Base-by-base conservation (phyloP, 2,113 vertebrate genomes). In the Siniperca knerii region DNA sequence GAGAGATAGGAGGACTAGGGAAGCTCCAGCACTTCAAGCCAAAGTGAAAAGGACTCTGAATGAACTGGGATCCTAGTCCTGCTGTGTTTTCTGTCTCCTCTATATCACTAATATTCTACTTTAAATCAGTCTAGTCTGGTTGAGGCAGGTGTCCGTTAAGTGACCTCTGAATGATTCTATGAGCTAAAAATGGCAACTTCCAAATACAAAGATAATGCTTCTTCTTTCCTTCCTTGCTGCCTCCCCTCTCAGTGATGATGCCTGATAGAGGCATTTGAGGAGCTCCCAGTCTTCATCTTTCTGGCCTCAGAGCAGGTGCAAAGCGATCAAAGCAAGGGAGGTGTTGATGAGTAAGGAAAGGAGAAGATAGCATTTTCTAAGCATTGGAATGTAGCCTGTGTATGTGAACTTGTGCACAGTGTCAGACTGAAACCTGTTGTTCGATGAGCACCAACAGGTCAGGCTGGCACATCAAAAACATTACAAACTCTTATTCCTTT, bases 111-210 rank as follows among this genome's bases (percentile, higher is more conserved):
- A 80, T 79, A 80, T 64, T 73, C 64, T 35, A 82, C 62, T 85
- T 85, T 82, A 84, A 88, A 89, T 87, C 79, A 76, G 54, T 85
- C 75, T 35, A 50, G 79, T 79, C 74, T 87, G 89, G 77, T 81
- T 1, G 77, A 83, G 84, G 83, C 83, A 84, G 90, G 79, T 65
- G 89, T 90, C 91, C 74, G 11, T 89, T 80, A 92, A 92, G 92
- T 94, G 92, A 94, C 94, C 91, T 95, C 90, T 89, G 82, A 93
- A 90, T 88, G 78, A 95, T 91, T 81, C 29, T 84, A 93, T 87
- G 92, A 95, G 94, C 93, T 95, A 95, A 94, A 92, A 86, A 71
- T 13, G 79, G 89, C 89, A 67, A 48, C 82, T 75, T 93, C 92
- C 92, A 76, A 89, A 81, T 42, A 61, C 69, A 77, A 67, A 83